These are phyloP conservation scores for Lampropteryx suffumata DNA, from an alignment of 2,888 invertebrate species.

Conservation along the genomic window DNA sequence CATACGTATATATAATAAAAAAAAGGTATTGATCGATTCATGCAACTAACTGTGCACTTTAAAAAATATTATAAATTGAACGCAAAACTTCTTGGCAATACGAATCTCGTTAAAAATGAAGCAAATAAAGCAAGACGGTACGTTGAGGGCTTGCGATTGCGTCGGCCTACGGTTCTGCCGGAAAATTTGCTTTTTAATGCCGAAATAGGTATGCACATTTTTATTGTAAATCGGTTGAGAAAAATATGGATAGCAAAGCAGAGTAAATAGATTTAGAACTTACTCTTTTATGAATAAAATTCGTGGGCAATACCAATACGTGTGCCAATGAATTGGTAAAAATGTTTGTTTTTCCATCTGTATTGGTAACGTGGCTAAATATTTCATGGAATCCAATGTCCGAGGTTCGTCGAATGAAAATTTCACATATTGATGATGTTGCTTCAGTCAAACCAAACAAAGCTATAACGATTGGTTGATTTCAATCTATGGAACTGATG, in stretches of 20 bases:
- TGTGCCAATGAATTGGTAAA: constrained; percentile 52
- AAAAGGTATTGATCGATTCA: constrained; percentile 40
- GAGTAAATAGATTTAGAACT: constrained; percentile 5
- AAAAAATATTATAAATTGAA: constrained; percentile 54
- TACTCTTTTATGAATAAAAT: constrained; percentile 14
- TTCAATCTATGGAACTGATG: constrained; percentile 59
- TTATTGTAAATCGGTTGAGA: constrained; percentile 30
- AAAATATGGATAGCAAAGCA: constrained; percentile 8
- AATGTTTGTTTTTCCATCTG: constrained; percentile 60
- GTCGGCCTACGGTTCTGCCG: constrained; percentile 56
- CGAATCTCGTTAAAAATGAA: constrained; percentile 63
- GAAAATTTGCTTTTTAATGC: constrained; percentile 51
- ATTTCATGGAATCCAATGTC: constrained; percentile 56
- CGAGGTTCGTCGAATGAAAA: constrained; percentile 61
- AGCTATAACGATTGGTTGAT: constrained; percentile 63
- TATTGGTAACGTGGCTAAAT: constrained; percentile 57
- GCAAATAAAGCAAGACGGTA: constrained; percentile 63
- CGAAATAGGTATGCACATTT: constrained; percentile 43
- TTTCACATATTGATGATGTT: constrained; percentile 76
- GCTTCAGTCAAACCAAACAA: constrained; percentile 68
- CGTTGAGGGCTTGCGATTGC: constrained; percentile 52
- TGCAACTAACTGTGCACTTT: constrained; percentile 44
- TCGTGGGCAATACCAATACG: constrained; percentile 6
- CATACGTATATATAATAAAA: constrained; percentile 43
- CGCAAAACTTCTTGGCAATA: constrained; percentile 66